phyloP scores from a whole-genome alignment of 2,888 invertebrate species.

The Ypsolopha sequella region DNA sequence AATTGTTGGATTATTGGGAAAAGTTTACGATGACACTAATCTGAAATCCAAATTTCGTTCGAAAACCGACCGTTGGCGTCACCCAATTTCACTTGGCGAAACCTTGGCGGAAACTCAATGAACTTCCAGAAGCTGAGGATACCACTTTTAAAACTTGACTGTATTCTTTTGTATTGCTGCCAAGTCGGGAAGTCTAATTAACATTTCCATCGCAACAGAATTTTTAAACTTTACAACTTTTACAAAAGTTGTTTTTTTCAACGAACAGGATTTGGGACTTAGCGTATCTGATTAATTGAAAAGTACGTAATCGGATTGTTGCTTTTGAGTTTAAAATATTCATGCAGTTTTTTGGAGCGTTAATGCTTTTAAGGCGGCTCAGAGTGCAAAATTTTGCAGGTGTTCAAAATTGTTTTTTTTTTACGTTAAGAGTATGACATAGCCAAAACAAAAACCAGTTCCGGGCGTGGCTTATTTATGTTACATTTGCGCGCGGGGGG shows the following conservation, averaged over 20 bases:
- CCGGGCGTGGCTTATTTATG: too few species aligned
- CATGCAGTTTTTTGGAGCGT: not conserved
- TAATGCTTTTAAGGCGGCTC: not conserved
- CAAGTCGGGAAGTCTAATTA: slow-evolving; percentile 10
- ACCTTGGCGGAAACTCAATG: not conserved
- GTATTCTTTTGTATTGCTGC: slow-evolving; percentile 2
- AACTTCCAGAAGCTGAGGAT: not conserved
- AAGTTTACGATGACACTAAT: not conserved
- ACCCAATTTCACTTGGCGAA: not conserved
- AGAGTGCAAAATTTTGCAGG: too few species aligned
- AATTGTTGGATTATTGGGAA: not conserved
- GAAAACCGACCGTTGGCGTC: not conserved
- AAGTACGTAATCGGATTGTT: not conserved
- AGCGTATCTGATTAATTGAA: not conserved
- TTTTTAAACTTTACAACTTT: not conserved
- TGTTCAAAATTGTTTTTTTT: too few species aligned
- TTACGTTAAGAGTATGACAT: too few species aligned
- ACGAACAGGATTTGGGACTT: not conserved
- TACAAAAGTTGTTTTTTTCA: not conserved
- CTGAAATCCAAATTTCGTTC: not conserved
- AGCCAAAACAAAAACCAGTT: too few species aligned
- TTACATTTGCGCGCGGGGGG: too few species aligned
- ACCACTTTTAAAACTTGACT: not conserved
- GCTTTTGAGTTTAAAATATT: not conserved
- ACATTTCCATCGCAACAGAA: slow-evolving; percentile 3